A percentile compares a stretch with the other conserved stretches of the same genome.
Evolutionary conservation across 2,113 vertebrate species (phyloP).

Genomic region (Talpa occidentalis): DNA sequence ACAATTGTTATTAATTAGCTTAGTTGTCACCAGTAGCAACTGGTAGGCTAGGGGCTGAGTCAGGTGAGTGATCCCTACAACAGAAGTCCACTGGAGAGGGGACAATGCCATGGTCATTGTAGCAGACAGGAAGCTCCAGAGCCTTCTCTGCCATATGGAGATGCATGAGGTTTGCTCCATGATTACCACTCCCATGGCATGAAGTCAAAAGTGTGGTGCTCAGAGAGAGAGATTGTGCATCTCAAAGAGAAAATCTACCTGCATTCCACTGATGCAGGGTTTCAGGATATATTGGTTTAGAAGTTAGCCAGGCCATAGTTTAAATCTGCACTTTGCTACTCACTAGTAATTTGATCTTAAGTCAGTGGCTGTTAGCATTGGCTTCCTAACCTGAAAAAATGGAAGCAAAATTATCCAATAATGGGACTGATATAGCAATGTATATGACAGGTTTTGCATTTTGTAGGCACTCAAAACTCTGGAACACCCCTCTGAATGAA

Average conservation of each 20-base stretch:
- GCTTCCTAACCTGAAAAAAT: slow-evolving; percentile 38
- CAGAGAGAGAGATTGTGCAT: accelerated
- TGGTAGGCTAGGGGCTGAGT: neutral
- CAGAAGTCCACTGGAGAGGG: neutral
- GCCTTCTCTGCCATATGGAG: neutral
- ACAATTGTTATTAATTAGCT: slow-evolving; percentile 56
- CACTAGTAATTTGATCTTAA: neutral
- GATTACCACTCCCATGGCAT: neutral
- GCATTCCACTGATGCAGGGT: neutral
- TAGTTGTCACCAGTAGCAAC: slow-evolving; percentile 35
- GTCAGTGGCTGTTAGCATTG: neutral
- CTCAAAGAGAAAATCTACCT: neutral
- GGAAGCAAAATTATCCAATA: neutral
- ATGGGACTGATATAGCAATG: neutral
- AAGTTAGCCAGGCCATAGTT: neutral
- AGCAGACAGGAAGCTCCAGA: neutral
- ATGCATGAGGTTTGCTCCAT: neutral
- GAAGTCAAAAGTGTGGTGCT: neutral
- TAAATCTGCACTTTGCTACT: neutral
- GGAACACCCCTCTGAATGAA: neutral
- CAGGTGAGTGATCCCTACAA: neutral
- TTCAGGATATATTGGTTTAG: neutral
- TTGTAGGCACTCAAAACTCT: neutral
- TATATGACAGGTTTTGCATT: neutral
- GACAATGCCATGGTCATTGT: neutral